Percentiles rank a stretch among this genome's conserved stretches.
Conservation (phyloP, 2,888 invertebrate species). For the Blera fallax region DNA sequence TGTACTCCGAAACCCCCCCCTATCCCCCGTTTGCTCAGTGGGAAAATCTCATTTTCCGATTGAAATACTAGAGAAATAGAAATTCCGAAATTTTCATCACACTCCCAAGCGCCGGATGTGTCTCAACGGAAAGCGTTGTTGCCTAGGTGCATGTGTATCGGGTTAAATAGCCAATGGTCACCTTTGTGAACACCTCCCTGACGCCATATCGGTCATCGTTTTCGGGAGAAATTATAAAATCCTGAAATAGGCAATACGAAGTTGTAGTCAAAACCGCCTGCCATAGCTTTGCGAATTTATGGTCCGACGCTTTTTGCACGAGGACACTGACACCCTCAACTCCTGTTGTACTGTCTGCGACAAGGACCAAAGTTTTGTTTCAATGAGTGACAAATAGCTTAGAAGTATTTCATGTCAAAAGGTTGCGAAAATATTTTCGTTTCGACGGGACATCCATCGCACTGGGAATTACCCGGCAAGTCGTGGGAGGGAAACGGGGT, state of each 20-base stretch:
- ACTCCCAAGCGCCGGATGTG: neutral
- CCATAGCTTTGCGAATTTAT: constrained; percentile 40
- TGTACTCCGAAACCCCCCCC: neutral
- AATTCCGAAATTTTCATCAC: neutral
- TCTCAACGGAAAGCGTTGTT: neutral
- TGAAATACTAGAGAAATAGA: neutral
- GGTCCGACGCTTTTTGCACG: constrained; percentile 21
- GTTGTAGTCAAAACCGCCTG: constrained; percentile 5
- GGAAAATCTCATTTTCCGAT: constrained; percentile 9
- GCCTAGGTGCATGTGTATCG: constrained; percentile 1
- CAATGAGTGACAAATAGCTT: constrained; percentile 66
- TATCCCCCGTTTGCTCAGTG: neutral
- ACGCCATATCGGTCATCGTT: constrained; percentile 55
- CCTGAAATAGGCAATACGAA: constrained; percentile 5
- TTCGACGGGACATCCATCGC: constrained; percentile 1
- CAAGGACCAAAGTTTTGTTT: constrained; percentile 46
- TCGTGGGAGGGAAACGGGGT: neutral
- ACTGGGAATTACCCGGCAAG: neutral
- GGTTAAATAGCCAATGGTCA: neutral
- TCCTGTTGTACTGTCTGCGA: constrained; percentile 15
- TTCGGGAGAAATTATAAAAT: constrained; percentile 26
- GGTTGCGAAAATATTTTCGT: constrained; percentile 64
- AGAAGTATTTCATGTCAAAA: constrained; percentile 61
- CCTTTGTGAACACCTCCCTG: constrained; percentile 13
- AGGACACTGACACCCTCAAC: neutral